Conservation (phyloP, 2,888 invertebrate species). For the Zhuqinia jingwanae region DNA sequence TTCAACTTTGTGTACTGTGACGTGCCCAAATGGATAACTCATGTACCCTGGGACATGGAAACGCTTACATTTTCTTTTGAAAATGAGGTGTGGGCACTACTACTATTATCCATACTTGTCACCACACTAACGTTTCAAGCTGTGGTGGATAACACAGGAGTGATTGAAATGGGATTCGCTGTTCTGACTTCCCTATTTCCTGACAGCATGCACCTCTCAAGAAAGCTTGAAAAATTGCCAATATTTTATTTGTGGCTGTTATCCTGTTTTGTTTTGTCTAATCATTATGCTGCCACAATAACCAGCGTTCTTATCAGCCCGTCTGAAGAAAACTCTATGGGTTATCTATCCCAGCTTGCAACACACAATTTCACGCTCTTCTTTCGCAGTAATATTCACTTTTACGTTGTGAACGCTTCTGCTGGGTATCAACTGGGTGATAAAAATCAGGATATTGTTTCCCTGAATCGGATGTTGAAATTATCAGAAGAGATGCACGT, state of each 20-base stretch:
- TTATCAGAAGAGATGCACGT: background rate
- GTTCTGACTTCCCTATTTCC: background rate
- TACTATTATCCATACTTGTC: background rate
- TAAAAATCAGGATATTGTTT: background rate
- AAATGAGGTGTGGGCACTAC: background rate
- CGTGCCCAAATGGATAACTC: background rate
- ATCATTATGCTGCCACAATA: background rate
- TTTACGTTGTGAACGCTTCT: background rate
- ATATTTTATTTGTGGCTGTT: background rate
- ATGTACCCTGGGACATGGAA: background rate
- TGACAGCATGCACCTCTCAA: background rate
- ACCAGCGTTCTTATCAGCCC: conserved; percentile 13
- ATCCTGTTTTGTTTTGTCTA: background rate
- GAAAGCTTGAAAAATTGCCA: too few species aligned
- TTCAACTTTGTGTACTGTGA: conserved; percentile 25
- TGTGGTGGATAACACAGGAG: background rate
- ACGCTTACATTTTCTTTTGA: background rate
- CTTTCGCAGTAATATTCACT: background rate
- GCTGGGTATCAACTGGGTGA: background rate
- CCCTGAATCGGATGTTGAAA: background rate
- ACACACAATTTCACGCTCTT: background rate
- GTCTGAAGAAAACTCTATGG: background rate
- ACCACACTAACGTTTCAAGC: background rate
- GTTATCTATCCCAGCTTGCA: background rate
- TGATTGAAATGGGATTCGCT: background rate